Base-by-base conservation (phyloP, 1,140 invertebrate species). In the Musca domestica region DNA sequence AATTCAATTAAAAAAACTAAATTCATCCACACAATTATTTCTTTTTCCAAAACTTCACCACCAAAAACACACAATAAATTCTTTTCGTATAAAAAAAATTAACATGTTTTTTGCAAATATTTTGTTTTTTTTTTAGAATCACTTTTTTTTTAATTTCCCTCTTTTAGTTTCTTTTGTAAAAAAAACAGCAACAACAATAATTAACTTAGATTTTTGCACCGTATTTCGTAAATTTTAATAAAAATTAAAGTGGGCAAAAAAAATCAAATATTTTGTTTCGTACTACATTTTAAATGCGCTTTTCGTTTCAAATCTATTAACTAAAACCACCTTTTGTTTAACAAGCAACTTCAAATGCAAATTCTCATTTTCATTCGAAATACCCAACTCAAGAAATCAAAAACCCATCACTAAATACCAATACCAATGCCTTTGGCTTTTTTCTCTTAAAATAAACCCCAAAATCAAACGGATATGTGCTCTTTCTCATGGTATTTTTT, bases 401-500 rank as follows among this genome's bases (percentile, higher is more conserved):
- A n/a, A 10, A 58, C 56, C 52, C 61, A 41, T 41, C 34, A 71
- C 66, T 27, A 72, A 67, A 72, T n/a, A n/a, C n/a, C n/a, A n/a
- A n/a, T n/a, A 41, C 34, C 34, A 69, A 67, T 71, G 76, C 74
- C 76, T 80, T 73, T 81, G 77, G 79, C 77, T 81, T 80, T 81
- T 76, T 76, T 41, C 34, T 41, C 10, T 12, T 56, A 56, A 64
- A 73, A 75, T 56, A 61, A 34, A 17, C n/a, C 34, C 56, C 2
- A 12, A 41, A 41, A 41, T 10, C 4, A 41, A 41, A 41, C 4
- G 34, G 34, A 41, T 10, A 41, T 41, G 34, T 75, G 74, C 77
- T 76, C 51, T 79, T 77, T 79, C 75, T 80, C 76, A 80, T 61
- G 56, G 65, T 77, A 71, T 66, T 69, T 74, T 78, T 76, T 79